Evolutionary conservation across 92 coral and sea anemone species (phyloP).

Genomic region (Porites evermanni): DNA sequence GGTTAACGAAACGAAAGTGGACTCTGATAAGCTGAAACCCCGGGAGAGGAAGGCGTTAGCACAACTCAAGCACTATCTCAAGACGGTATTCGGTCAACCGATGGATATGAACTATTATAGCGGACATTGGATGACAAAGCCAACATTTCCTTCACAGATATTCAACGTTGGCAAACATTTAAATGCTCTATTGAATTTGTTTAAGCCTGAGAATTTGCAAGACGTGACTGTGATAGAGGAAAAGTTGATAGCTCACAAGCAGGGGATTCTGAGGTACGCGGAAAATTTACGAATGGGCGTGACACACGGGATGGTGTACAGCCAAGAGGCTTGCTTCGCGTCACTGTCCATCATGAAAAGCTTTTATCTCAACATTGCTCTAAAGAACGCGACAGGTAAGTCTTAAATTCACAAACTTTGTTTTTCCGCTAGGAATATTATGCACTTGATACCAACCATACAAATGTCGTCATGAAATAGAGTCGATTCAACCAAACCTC

Average conservation of each 20-base stretch:
- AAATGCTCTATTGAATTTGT: conserved; percentile 39
- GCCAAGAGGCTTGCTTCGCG: conserved; percentile 82
- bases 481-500: too few species aligned
- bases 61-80: conserved; percentile 82
- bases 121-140: conserved; percentile 96
- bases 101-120: conserved; percentile 88
- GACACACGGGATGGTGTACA: conserved; percentile 80
- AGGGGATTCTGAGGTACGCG: conserved; percentile 71
- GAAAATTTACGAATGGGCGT: conserved; percentile 85
- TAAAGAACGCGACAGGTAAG: conserved; percentile 82
- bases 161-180: conserved; percentile 61
- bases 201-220: conserved; percentile 56
- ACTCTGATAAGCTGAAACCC: conserved; percentile 67
- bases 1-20: conserved; percentile 47
- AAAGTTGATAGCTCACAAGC: conserved; percentile 62
- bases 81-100: conserved; percentile 82
- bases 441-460: too few species aligned
- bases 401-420: background rate
- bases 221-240: conserved; percentile 56
- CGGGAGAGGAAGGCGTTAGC: conserved; percentile 85
- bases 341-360: conserved; percentile 75
- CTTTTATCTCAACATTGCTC: conserved; percentile 68
- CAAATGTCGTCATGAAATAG: too few species aligned
- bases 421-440: too few species aligned
- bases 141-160: conserved; percentile 81